These are phyloP conservation scores for Mus pahari DNA, from an alignment of 2,113 vertebrate species.

Conservation along the genomic window DNA sequence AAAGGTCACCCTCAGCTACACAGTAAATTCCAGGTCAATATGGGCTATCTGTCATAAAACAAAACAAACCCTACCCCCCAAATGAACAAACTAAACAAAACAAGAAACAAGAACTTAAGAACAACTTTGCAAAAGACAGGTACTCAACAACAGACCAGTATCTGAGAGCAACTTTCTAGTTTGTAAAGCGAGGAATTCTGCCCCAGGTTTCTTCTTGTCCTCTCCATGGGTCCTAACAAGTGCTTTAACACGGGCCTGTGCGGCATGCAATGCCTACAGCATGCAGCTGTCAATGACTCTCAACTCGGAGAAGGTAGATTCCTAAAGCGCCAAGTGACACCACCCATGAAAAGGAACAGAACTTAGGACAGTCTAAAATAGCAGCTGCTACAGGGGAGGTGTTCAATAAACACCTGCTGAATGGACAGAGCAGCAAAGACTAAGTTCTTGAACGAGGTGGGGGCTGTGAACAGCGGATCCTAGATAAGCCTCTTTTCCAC, in stretches of 20 bases:
- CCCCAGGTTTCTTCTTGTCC: slow-evolving; percentile 16
- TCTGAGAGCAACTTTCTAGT: slow-evolving; percentile 31
- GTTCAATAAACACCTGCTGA: not conserved
- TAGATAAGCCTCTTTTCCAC: not conserved
- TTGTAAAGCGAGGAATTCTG: slow-evolving; percentile 1
- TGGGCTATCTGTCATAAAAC: too few relatives aligned
- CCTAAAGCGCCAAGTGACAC: not conserved
- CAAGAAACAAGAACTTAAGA: not conserved
- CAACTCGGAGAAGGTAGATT: not conserved
- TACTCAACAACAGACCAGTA: not conserved
- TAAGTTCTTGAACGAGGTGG: not conserved
- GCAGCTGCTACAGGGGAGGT: not conserved
- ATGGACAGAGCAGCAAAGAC: not conserved
- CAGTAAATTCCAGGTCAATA: not conserved
- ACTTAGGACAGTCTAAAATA: slow-evolving; percentile 26
- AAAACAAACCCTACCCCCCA: not conserved
- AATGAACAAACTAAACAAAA: not conserved
- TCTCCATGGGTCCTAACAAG: slow-evolving; percentile 17
- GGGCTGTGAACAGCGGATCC: too few relatives aligned
- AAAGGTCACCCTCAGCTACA: not conserved
- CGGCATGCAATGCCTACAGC: not conserved
- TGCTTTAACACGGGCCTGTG: not conserved
- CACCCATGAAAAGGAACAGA: not conserved
- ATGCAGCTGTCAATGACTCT: not conserved
- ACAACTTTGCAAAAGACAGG: slow-evolving; percentile 16